Evolutionary conservation across 2,888 invertebrate species (phyloP).

Genomic region (Nysson spinosus): DNA sequence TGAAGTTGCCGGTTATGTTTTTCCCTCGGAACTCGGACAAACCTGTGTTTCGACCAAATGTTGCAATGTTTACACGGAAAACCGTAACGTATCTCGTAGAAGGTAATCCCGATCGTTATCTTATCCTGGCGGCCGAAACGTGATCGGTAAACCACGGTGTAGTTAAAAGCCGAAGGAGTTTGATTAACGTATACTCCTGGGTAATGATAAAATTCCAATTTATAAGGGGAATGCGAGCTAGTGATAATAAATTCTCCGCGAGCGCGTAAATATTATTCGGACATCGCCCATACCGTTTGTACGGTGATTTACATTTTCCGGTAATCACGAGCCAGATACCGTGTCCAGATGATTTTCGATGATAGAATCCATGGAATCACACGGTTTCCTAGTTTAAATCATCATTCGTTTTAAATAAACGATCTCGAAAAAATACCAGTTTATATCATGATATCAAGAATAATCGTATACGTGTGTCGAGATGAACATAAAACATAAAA

Average conservation of each 20-base stretch:
- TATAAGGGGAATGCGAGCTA: slow-evolving; percentile 29
- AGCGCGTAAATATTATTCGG: slow-evolving; percentile 37
- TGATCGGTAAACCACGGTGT: not conserved
- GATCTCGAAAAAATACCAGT: too few species aligned
- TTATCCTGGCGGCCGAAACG: slow-evolving; percentile 13
- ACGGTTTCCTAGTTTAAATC: not conserved
- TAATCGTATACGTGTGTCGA: too few species aligned
- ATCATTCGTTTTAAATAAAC: not conserved
- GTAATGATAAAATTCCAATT: slow-evolving; percentile 30
- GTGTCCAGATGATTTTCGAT: slow-evolving; percentile 36
- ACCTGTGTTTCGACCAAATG: not conserved
- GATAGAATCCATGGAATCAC: slow-evolving; percentile 36
- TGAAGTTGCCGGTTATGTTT: not conserved
- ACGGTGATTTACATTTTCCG: slow-evolving; percentile 41
- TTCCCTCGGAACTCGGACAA: not conserved
- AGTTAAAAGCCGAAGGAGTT: slow-evolving; percentile 27
- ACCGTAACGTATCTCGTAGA: slow-evolving; percentile 6
- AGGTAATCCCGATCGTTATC: slow-evolving; percentile 11
- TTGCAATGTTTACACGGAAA: slow-evolving; percentile 3
- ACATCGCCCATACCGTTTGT: slow-evolving; percentile 22
- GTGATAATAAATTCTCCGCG: slow-evolving; percentile 33
- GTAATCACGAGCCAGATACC: slow-evolving; percentile 38
- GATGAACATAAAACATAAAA: too few species aligned
- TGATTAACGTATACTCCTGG: slow-evolving; percentile 30
- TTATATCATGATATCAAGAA: too few species aligned